Percentiles rank a stretch among this genome's conserved stretches.
These are phyloP conservation scores for Xestia sexstrigata DNA, from an alignment of 2,888 invertebrate genomes.

Conservation along the genomic window DNA sequence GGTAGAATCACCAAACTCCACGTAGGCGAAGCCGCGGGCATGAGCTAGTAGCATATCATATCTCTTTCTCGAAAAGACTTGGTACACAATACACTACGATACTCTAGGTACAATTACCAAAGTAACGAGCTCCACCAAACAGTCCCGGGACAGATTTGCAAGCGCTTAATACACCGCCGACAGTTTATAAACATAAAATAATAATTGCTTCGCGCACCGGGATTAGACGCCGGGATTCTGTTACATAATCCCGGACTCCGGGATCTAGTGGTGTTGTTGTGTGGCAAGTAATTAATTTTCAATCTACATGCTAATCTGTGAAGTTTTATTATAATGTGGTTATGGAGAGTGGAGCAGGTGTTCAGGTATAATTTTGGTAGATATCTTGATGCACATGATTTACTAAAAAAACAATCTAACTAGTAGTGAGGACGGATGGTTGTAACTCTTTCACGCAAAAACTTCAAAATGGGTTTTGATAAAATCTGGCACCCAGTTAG, in stretches of 20 bases:
- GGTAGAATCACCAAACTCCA: no score
- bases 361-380: neutral
- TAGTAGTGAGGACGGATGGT: neutral
- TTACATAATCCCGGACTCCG: conserved; percentile 52
- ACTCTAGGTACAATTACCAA: neutral
- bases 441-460: neutral
- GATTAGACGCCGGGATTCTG: conserved; percentile 51
- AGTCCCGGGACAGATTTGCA: conserved; percentile 53
- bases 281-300: conserved; percentile 58
- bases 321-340: conserved; percentile 35
- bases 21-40: no score
- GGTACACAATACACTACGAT: neutral
- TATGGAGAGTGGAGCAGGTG: conserved; percentile 7
- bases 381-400: neutral
- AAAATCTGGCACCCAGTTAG: neutral
- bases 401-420: neutral
- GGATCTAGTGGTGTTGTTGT: conserved; percentile 45
- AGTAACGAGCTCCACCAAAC: conserved; percentile 6
- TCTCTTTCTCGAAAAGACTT: neutral
- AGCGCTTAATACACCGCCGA: conserved; percentile 42
- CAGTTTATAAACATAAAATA: conserved; percentile 61
- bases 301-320: conserved; percentile 49
- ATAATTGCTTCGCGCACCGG: conserved; percentile 53
- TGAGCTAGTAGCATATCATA: no score
- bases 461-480: neutral